Conservation (phyloP, 2,888 invertebrate species). For the Perdita meconis region DNA sequence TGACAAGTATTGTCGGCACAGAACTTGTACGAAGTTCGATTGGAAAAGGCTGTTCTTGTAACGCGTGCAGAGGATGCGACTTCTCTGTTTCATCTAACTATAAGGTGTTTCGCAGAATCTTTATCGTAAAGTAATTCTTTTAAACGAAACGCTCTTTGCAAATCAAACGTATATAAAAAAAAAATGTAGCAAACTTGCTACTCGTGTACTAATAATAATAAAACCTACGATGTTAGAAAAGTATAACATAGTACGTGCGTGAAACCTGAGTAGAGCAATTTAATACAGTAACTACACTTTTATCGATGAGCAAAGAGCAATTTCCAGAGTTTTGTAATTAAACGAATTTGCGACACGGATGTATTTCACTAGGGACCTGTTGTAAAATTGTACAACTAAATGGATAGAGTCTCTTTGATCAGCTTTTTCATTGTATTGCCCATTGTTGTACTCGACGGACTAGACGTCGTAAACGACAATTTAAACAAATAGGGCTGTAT, state of each 20-base stretch:
- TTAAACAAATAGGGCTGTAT: slow-evolving; percentile 99
- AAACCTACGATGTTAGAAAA: background rate
- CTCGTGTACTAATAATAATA: slow-evolving; percentile 3
- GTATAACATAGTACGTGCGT: background rate
- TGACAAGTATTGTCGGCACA: slow-evolving; percentile 35
- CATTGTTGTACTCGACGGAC: slow-evolving; percentile 92
- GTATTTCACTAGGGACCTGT: slow-evolving; percentile 26
- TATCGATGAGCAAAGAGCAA: slow-evolving; percentile 14
- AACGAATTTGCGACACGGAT: slow-evolving; percentile 26
- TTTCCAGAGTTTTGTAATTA: slow-evolving; percentile 13
- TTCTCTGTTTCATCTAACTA: background rate
- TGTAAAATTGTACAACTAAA: slow-evolving; percentile 84
- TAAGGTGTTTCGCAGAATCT: no score
- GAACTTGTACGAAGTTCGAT: slow-evolving; percentile 18
- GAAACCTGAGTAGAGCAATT: slow-evolving; percentile 5
- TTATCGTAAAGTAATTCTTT: no score
- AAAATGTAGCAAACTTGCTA: background rate
- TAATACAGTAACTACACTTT: slow-evolving; percentile 4
- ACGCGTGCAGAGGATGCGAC: background rate
- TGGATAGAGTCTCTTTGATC: slow-evolving; percentile 93
- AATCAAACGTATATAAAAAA: slow-evolving; percentile 16
- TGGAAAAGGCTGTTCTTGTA: slow-evolving; percentile 18
- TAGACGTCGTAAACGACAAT: slow-evolving; percentile 92
- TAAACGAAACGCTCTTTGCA: slow-evolving; percentile 4
- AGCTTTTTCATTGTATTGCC: slow-evolving; percentile 96